These are phyloP conservation scores for Sceliomorpha sp. DNA, from an alignment of 2,888 invertebrate genomes.

Conservation along the genomic window DNA sequence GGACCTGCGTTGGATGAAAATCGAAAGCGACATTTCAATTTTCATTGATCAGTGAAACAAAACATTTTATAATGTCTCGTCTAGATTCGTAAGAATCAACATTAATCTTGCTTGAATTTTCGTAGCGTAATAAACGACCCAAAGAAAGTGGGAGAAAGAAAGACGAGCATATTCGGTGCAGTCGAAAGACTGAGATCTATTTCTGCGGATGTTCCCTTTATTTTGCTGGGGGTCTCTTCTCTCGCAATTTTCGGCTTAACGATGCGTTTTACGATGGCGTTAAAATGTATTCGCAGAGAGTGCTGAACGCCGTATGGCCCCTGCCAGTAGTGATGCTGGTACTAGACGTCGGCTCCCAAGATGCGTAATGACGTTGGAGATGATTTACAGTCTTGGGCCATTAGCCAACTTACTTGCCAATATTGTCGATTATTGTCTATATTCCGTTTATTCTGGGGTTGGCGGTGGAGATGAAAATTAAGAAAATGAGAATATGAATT, in stretches of 20 bases:
- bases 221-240: constrained; percentile 26
- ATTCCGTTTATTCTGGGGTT: no score
- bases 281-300: constrained; percentile 48
- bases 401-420: no score
- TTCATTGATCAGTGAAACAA: no score
- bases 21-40: no score
- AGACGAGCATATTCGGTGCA: background rate
- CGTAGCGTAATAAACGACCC: background rate
- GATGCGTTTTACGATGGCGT: constrained; percentile 46
- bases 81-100: background rate
- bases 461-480: no score
- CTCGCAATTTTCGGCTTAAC: constrained; percentile 37
- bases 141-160: constrained; percentile 3
- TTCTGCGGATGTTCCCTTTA: constrained; percentile 29
- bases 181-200: constrained; percentile 8
- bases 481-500: no score
- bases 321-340: constrained; percentile 11
- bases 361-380: constrained; percentile 32
- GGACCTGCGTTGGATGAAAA: no score
- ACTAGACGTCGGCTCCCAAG: constrained; percentile 9
- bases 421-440: no score
- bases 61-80: no score
- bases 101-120: constrained; percentile 10
- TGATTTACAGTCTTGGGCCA: constrained; percentile 47
- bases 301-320: constrained; percentile 23